phyloP scores from a whole-genome alignment of 92 coral and sea anemone genomes.

The Pocillopora meandrina region DNA sequence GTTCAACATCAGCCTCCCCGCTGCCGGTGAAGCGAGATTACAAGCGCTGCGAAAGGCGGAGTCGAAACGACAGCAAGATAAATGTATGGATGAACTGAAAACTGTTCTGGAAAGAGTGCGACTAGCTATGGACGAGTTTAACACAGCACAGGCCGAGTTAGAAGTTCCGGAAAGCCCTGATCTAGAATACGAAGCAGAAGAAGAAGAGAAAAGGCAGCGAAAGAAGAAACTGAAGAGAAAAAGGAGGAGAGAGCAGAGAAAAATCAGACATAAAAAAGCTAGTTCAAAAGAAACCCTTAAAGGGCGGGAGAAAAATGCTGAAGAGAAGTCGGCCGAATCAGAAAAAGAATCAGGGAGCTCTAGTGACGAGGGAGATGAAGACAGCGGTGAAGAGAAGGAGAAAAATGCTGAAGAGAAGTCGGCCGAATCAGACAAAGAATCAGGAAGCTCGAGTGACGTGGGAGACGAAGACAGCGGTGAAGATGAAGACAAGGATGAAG shows the following conservation, averaged over 20 bases:
- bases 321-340: slow-evolving; percentile 7
- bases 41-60: slow-evolving; percentile 67
- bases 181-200: slow-evolving; percentile 3
- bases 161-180: slow-evolving; percentile 44
- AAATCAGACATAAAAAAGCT: not conserved
- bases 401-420: slow-evolving; percentile 6
- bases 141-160: slow-evolving; percentile 27
- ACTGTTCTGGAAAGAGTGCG: slow-evolving; percentile 54
- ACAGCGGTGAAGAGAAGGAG: slow-evolving; percentile 26
- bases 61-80: slow-evolving; percentile 67
- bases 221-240: slow-evolving; percentile 4
- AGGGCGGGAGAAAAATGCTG: slow-evolving; percentile 13
- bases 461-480: slow-evolving; percentile 35
- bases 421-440: slow-evolving; percentile 13
- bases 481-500: slow-evolving; percentile 9
- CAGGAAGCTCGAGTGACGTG: slow-evolving; percentile 23
- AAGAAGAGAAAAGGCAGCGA: slow-evolving; percentile 5
- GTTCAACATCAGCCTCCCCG: slow-evolving; percentile 35
- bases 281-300: not conserved
- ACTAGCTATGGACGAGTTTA: slow-evolving; percentile 48
- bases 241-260: slow-evolving; percentile 14
- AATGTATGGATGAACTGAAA: slow-evolving; percentile 62
- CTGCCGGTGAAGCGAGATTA: slow-evolving; percentile 71
- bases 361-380: slow-evolving; percentile 38
- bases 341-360: slow-evolving; percentile 14